These are phyloP conservation scores for Gallinago jamesoni DNA, from an alignment of 2,113 vertebrate genomes.

Conservation along the genomic window DNA sequence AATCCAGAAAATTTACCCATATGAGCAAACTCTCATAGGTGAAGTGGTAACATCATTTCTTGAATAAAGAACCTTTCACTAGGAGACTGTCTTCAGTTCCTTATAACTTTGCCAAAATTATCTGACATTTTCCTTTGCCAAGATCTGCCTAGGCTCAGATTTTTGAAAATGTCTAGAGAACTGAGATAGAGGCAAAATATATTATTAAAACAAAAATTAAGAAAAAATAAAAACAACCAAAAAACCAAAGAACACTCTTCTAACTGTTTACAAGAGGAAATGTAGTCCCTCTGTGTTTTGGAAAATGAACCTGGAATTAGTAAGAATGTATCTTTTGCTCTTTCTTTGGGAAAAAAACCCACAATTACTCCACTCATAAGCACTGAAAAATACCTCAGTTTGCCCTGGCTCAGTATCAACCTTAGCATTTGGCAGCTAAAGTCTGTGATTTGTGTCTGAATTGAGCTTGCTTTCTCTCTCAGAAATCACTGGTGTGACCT, in stretches of 20 bases:
- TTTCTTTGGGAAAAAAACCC: background rate
- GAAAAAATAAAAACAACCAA: background rate
- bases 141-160: background rate
- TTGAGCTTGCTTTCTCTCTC: conserved; percentile 19
- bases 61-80: background rate
- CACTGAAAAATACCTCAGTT: conserved; percentile 14
- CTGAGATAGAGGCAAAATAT: background rate
- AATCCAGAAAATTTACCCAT: background rate
- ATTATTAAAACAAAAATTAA: background rate
- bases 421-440: conserved; percentile 40
- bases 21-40: background rate
- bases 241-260: background rate
- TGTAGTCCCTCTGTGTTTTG: background rate
- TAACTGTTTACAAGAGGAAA: background rate
- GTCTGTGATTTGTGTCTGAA: conserved; percentile 42
- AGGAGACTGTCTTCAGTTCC: background rate
- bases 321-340: background rate
- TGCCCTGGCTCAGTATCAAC: background rate
- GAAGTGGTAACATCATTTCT: background rate
- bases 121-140: background rate
- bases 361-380: background rate
- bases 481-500: conserved; percentile 44
- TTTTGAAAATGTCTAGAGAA: background rate
- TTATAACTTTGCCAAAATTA: background rate
- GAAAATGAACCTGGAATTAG: background rate